Conservation (phyloP, 1,140 invertebrate genomes). For the Drosophila chauvacae region DNA sequence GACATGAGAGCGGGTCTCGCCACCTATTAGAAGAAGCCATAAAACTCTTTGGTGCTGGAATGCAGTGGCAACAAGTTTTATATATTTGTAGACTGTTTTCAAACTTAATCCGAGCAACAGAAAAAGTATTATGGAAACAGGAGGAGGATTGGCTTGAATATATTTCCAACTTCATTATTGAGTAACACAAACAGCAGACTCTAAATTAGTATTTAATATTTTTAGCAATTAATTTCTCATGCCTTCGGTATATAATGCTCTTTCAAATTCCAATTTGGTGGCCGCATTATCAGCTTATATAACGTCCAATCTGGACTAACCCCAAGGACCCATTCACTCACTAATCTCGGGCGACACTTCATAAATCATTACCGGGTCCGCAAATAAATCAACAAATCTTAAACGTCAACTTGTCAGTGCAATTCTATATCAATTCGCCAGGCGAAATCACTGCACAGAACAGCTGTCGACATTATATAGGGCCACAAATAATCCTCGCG, state of each 20-base stretch:
- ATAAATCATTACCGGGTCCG: conserved; percentile 57
- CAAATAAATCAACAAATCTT: conserved; percentile 71
- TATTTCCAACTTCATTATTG: not conserved
- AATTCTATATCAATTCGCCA: conserved; percentile 57
- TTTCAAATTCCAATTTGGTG: conserved; percentile 9
- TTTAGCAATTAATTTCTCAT: not conserved
- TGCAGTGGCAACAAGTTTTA: conserved; percentile 48
- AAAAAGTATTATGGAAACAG: not conserved
- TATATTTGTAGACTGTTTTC: conserved; percentile 10
- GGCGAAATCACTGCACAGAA: conserved; percentile 60
- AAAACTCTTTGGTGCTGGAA: conserved; percentile 27
- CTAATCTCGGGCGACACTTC: conserved; percentile 72
- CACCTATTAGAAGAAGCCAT: conserved; percentile 41
- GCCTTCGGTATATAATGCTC: not conserved
- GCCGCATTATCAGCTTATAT: conserved; percentile 37
- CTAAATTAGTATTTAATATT: conserved; percentile 1
- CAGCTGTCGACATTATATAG: conserved; percentile 53
- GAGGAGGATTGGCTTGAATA: not conserved
- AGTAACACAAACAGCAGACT: not conserved
- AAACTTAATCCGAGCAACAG: not conserved
- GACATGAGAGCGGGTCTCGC: conserved; percentile 32
- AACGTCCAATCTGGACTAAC: conserved; percentile 25
- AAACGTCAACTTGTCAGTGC: conserved; percentile 66
- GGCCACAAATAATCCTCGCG: conserved; percentile 41
- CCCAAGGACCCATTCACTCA: conserved; percentile 46